Percentiles rank a stretch among this genome's conserved stretches.
Evolutionary conservation across 2,797 vertebrate species (phyloP).

Genomic region (Artibeus jamaicensis): DNA sequence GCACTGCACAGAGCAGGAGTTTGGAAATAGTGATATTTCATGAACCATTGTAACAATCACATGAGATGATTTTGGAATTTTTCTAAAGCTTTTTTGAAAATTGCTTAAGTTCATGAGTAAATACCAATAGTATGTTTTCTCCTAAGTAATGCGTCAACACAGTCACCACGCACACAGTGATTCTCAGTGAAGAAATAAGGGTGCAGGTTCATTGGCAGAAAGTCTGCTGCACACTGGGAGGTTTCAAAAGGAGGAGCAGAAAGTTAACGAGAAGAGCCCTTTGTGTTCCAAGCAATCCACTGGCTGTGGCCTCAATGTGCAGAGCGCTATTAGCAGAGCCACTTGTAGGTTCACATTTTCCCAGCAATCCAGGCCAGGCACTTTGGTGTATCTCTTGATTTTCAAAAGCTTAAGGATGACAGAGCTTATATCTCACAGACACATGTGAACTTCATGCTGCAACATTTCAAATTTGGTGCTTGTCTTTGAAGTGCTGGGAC

Average conservation of each 20-base stretch:
- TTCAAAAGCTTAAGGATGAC: slow-evolving; percentile 59
- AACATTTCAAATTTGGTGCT: slow-evolving; percentile 49
- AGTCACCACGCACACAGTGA: not conserved
- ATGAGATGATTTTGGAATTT: not conserved
- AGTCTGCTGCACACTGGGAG: slow-evolving; percentile 73
- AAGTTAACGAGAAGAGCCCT: slow-evolving; percentile 67
- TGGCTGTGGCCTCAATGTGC: not conserved
- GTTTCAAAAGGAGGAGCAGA: slow-evolving; percentile 79
- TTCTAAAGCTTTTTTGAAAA: not conserved
- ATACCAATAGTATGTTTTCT: not conserved
- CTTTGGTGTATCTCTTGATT: slow-evolving; percentile 81
- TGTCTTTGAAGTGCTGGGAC: slow-evolving; percentile 60
- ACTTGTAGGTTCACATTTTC: slow-evolving; percentile 64
- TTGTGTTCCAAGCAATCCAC: slow-evolving; percentile 36
- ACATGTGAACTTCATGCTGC: slow-evolving; percentile 3
- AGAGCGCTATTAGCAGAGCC: slow-evolving; percentile 48
- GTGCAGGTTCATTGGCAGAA: slow-evolving; percentile 70
- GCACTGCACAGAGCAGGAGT: not conserved
- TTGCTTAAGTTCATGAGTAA: not conserved
- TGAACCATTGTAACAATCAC: not conserved
- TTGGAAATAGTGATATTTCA: not conserved
- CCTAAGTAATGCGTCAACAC: not conserved
- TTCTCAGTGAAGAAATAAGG: slow-evolving; percentile 57
- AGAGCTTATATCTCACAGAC: slow-evolving; percentile 35
- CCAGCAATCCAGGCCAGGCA: slow-evolving; percentile 75